These are phyloP conservation scores for Cairina moschata DNA, from an alignment of 2,113 vertebrate genomes.

Conservation along the genomic window DNA sequence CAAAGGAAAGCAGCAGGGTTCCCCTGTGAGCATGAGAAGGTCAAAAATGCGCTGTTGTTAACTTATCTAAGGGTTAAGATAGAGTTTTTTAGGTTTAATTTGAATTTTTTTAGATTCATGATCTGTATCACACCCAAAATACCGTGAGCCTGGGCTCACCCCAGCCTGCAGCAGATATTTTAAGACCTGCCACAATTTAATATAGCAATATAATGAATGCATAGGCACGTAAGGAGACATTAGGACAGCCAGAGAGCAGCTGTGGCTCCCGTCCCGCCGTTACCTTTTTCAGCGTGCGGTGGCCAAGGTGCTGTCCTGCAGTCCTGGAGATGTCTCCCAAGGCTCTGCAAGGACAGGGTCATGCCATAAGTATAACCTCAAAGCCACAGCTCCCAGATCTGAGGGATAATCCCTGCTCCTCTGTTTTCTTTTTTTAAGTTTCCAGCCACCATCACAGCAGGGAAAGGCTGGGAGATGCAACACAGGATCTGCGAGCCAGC, in stretches of 20 bases:
- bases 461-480: not conserved
- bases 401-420: not conserved
- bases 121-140: not conserved
- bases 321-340: not conserved
- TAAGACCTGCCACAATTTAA: not conserved
- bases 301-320: not conserved
- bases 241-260: not conserved
- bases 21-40: not conserved
- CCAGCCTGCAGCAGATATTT: not conserved
- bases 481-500: not conserved
- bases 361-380: fast-evolving
- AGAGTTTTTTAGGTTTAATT: not conserved
- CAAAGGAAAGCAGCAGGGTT: not conserved
- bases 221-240: not conserved
- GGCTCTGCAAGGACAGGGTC: not conserved
- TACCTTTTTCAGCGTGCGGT: not conserved
- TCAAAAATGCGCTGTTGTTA: not conserved
- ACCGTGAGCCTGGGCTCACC: not conserved
- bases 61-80: not conserved
- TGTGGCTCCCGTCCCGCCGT: not conserved
- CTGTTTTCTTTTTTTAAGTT: not conserved
- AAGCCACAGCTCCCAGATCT: not conserved
- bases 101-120: not conserved
- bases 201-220: no score
- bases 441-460: not conserved